A percentile compares a stretch with the other conserved stretches of the same genome.
Evolutionary conservation across 2,888 invertebrate species (phyloP).

Genomic region (Clanis bilineata): DNA sequence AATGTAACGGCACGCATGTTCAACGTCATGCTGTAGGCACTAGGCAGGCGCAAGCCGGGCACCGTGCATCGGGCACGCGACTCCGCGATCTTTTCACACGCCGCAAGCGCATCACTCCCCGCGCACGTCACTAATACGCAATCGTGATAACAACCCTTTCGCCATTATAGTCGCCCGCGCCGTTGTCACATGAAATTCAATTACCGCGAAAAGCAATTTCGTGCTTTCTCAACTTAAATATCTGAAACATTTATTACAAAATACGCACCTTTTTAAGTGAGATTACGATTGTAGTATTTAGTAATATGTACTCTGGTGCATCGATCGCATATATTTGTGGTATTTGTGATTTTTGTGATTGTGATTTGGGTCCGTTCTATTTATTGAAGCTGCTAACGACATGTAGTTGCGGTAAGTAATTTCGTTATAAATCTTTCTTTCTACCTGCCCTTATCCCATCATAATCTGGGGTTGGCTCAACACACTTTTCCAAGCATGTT

Average conservation of each 20-base stretch:
- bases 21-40: constrained; percentile 26
- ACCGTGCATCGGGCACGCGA: constrained; percentile 40
- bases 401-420: constrained; percentile 10
- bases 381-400: not conserved
- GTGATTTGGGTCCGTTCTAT: not conserved
- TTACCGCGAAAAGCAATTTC: constrained; percentile 12
- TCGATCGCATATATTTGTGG: not conserved
- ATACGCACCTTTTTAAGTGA: constrained; percentile 9
- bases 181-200: constrained; percentile 14
- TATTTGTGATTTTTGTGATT: not conserved
- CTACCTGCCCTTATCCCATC: too few species aligned
- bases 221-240: constrained; percentile 10
- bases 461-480: too few species aligned
- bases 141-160: constrained; percentile 18
- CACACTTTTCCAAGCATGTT: too few species aligned
- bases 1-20: constrained; percentile 17
- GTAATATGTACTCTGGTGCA: not conserved
- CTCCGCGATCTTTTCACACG: constrained; percentile 43
- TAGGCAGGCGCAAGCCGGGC: too few species aligned
- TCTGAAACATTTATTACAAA: constrained; percentile 8
- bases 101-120: constrained; percentile 35
- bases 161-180: not conserved
- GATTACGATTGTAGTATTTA: not conserved
- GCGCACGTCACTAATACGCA: constrained; percentile 36
- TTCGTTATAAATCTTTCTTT: too few species aligned